Percentiles rank a stretch among this genome's conserved stretches.
Conservation (phyloP, 1,140 invertebrate genomes). For the Gryllus bimaculatus region DNA sequence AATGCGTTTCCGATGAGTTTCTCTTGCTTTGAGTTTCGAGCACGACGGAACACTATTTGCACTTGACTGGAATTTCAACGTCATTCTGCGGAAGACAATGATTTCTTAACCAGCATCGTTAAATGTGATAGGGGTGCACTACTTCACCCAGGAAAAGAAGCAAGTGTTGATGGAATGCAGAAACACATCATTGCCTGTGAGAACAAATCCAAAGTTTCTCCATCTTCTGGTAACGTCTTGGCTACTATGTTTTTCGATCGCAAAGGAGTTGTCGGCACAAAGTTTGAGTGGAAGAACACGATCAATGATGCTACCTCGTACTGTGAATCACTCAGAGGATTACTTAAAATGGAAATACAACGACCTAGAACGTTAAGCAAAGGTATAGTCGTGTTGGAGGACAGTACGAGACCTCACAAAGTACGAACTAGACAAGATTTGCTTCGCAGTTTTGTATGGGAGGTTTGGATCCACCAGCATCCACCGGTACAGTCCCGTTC, state of each 20-base stretch:
- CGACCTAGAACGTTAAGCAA: slow-evolving; percentile 8
- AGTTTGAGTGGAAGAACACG: slow-evolving; percentile 16
- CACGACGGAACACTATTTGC: background rate
- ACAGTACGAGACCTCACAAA: slow-evolving; percentile 17
- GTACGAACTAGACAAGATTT: background rate
- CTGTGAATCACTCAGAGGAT: slow-evolving; percentile 6
- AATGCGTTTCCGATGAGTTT: background rate
- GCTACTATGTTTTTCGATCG: background rate
- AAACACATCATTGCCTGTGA: slow-evolving; percentile 4
- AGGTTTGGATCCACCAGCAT: slow-evolving; percentile 22
- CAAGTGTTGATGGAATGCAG: slow-evolving; percentile 18
- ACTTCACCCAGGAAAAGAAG: slow-evolving; percentile 21
- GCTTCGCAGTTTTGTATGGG: slow-evolving; percentile 27
- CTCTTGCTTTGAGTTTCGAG: background rate
- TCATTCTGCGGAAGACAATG: slow-evolving; percentile 7
- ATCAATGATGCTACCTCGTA: slow-evolving; percentile 10
- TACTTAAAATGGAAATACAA: background rate
- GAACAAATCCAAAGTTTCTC: slow-evolving; percentile 18
- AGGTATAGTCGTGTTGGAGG: slow-evolving; percentile 19
- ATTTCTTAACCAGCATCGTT: slow-evolving; percentile 9
- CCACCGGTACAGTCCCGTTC: slow-evolving; percentile 29
- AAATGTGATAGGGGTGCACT: slow-evolving; percentile 18
- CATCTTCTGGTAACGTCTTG: slow-evolving; percentile 12
- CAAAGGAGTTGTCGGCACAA: slow-evolving; percentile 1
- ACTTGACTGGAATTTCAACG: background rate